Evolutionary conservation across 2,797 vertebrate genomes (phyloP), one percentile per base, ranked within the genome.

Genomic region (Austrolebias charrua): DNA sequence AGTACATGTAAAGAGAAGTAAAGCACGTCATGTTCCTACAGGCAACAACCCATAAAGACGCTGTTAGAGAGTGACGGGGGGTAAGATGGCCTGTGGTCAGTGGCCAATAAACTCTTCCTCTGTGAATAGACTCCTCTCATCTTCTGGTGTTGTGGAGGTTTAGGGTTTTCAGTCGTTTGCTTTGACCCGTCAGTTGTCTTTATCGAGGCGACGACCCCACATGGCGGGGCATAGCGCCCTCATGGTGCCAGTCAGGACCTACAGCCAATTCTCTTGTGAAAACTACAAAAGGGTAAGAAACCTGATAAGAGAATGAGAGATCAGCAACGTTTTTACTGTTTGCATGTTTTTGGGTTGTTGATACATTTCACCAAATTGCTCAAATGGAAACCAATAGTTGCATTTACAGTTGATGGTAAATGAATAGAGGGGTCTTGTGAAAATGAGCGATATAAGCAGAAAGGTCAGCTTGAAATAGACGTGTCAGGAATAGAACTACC

Each of bases 281-380:
- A 92, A 93, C 87, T 97, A 94, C 83, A 96, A 94, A 93, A 78
- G 78, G 94, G 96, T 98, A 93, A 96, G 95, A 81, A 63, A 59
- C 2, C 24, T 42, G 45, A 6, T 28, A 15, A 18, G 40, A 6
- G 6, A 40, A 9, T n/a, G n/a, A n/a, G n/a, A n/a, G n/a, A n/a
- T n/a, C n/a, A n/a, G n/a, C n/a, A n/a, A n/a, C 6, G 33, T 15
- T 33, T 2, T 4, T 4, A 14, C 18, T 55, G 13, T 42, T 16
- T 33, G 14, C 8, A 24, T 63, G 55, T 48, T 10, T 28, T 10
- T 38, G 35, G 35, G 35, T 9, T 10, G 9, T 38, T 38, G 10
- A 38, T 38, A 9, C 35, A 38, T 38, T 38, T 38, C 9, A 38
- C 8, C 35, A 38, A 38, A 38, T 10, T 9, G 8, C 6, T 38